These are phyloP conservation scores for Chroicocephalus ridibundus DNA, from an alignment of 2,113 vertebrate genomes.

Conservation along the genomic window DNA sequence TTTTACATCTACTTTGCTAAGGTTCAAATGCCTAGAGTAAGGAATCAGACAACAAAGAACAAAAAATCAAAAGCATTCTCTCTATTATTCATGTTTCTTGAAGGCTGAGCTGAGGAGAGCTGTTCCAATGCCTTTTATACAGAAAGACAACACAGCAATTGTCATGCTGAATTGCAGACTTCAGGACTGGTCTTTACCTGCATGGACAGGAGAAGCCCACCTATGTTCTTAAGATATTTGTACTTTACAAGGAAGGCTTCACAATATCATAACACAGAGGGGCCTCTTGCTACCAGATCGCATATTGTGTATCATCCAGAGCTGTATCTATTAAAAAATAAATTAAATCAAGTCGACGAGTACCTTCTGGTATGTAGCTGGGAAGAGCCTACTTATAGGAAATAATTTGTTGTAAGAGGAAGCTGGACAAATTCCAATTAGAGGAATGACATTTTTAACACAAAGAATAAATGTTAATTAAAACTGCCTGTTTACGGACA, in stretches of 20 bases:
- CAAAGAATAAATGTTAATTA: background rate
- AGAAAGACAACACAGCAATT: background rate
- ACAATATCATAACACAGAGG: background rate
- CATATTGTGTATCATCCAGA: background rate
- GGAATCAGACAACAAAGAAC: background rate
- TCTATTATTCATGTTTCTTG: background rate
- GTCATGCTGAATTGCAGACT: background rate
- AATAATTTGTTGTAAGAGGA: background rate
- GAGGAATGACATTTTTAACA: background rate
- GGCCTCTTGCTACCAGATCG: background rate
- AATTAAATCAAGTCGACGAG: background rate
- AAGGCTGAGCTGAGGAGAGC: background rate
- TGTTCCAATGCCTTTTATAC: background rate
- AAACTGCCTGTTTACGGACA: background rate
- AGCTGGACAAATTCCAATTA: background rate
- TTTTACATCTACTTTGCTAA: background rate
- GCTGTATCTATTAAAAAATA: background rate
- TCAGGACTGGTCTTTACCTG: background rate
- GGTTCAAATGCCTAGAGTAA: background rate
- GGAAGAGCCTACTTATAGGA: background rate
- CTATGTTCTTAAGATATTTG: background rate
- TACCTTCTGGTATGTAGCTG: background rate
- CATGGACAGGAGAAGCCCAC: background rate
- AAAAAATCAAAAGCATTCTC: background rate
- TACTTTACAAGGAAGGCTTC: background rate